Base-by-base conservation (phyloP, 2,888 invertebrate genomes). In the Buathra laborator region DNA sequence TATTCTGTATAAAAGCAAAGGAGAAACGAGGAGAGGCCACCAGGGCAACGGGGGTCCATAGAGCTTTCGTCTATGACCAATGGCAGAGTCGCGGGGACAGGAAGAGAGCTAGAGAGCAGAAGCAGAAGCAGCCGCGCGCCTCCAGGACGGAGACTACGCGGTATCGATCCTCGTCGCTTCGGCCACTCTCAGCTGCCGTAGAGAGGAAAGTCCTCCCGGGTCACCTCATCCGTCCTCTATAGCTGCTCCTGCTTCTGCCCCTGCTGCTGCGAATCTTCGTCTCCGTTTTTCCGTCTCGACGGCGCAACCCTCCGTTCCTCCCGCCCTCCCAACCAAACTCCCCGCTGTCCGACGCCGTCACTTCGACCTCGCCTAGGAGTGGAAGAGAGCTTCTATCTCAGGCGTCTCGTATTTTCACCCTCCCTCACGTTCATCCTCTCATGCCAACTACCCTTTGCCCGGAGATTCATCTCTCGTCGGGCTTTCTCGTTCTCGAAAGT, bases 61-160 rank as follows among this genome's bases (percentile, higher is more conserved):
- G 90, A 90, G 91, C 43, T 90, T 91, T 91, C 90, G 89, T 90
- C 92, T 91, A 93, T 93, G 93, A 93, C 93, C 93, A 93, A 93
- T 93, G 93, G 93, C 92, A 89, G 91, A 91, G 77, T 84, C 81
- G 83, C 85, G 59, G 91, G 91, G 91, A 93, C 92, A 91, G 90
- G 78, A 79, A 77, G 66, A 74, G 68, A 80, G 56, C 43, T 29
- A 43, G 56, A 74, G 70, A 66, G 75, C 43, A 71, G 67, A 64
- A 77, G 59, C 48, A 56, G 43, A 64, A 56, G 88, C 82, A 78
- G 84, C 81, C 84, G 87, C 83, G 86, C 86, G 83, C 81, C 78
- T 86, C 84, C 81, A 81, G 78, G 66, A 85, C 64, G 74, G 51
- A 59, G 59, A 59, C 56, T 76, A 44, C 80, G 76, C 72, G 37